Evolutionary conservation across 2,797 vertebrate genomes (phyloP).

Genomic region (Enteromius mattozi): DNA sequence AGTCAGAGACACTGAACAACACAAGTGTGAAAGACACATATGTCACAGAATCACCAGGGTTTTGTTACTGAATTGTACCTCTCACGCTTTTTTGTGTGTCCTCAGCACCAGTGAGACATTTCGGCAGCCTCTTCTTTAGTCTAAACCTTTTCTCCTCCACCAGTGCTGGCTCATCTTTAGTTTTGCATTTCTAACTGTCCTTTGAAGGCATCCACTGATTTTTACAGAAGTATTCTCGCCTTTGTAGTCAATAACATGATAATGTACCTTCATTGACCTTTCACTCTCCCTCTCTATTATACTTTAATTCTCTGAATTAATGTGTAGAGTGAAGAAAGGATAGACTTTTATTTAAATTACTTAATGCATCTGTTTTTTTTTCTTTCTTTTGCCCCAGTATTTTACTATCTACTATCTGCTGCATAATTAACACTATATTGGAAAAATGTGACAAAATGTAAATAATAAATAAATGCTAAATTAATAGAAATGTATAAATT

Average conservation of each 20-base stretch:
- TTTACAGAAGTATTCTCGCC: not conserved
- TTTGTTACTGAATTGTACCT: not conserved
- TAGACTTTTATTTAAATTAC: not conserved
- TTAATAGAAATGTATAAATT: not conserved
- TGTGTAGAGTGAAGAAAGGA: not conserved
- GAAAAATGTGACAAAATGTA: not conserved
- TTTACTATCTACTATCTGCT: not conserved
- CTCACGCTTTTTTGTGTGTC: not conserved
- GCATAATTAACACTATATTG: not conserved
- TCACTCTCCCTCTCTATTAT: not conserved
- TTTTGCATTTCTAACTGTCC: not conserved
- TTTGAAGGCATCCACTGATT: conserved; percentile 16
- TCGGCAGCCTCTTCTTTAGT: not conserved
- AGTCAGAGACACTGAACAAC: conserved; percentile 9
- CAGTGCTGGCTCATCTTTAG: not conserved
- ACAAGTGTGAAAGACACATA: not conserved
- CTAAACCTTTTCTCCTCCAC: not conserved
- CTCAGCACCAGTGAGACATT: not conserved
- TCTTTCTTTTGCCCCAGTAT: not conserved
- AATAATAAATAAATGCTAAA: not conserved
- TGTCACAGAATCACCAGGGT: conserved; percentile 12
- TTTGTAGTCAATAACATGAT: conserved; percentile 18
- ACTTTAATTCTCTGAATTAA: not conserved
- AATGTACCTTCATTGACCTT: not conserved
- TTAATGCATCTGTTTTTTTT: not conserved